Base-by-base conservation (phyloP, 1,140 invertebrate species). In the Hormaphis cornu region DNA sequence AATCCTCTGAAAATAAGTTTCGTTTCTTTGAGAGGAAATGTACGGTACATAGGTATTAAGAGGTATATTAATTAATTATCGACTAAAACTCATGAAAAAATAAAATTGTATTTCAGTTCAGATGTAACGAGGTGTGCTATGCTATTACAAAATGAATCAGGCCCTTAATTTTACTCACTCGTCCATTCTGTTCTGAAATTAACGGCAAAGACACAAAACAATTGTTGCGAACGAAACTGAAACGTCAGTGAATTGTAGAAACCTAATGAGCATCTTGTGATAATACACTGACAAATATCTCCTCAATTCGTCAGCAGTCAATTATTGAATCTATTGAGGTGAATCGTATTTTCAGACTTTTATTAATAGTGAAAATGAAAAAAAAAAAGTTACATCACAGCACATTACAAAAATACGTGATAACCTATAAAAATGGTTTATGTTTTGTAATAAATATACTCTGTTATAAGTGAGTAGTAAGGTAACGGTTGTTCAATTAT, bases 161-260 rank as follows among this genome's bases (percentile, higher is more conserved):
- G 33, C 8, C 54, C 54, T 58, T 58, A 24, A 58, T 58, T 40
- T 58, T 24, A 40, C 14, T 58, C 24, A 24, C 20, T 58, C 54
- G n/a, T 58, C 54, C 35, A 35, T 58, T 40, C 14, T 22, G 16
- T 58, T n/a, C 22, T 9, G 22, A n/a, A 40, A 58, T 22, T n/a
- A n/a, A n/a, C n/a, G n/a, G 6, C 20, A 24, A 58, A 22, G n/a
- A 37, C 6, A 6, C 40, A 58, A 40, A 40, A 40, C 14, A 24
- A 40, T 50, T 50, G 46, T 9, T 24, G 22, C 14, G 46, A 48
- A 24, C 30, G 28, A 5, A 28, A 33, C 12, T 33, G 14, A 18
- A 18, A 28, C 20, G 14, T 26, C 14, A n/a, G 24, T 7, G 28
- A 9, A 30, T 54, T 22, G 20, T 30, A 12, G 28, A 35, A 33